Conservation (phyloP, 2,113 vertebrate genomes). For the Daubentonia madagascariensis region DNA sequence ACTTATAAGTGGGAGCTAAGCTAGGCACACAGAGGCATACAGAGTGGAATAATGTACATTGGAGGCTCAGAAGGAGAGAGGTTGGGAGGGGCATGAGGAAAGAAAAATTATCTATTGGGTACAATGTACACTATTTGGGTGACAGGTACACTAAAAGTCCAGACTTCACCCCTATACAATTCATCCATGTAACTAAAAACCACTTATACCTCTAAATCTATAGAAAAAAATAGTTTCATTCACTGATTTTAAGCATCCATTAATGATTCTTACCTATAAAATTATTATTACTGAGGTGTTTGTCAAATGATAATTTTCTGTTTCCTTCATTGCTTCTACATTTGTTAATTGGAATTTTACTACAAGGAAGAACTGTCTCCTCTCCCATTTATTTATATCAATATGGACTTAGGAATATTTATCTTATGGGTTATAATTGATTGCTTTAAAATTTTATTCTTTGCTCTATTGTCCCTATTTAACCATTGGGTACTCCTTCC, state of each 20-base stretch:
- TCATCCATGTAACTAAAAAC: too few species aligned
- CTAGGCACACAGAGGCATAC: too few species aligned
- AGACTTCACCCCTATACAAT: too few species aligned
- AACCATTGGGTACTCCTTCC: not conserved
- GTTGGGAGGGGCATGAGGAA: too few species aligned
- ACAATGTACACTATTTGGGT: too few species aligned
- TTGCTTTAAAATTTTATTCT: not conserved
- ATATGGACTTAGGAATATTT: not conserved
- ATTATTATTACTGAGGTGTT: not conserved
- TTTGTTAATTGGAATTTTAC: not conserved
- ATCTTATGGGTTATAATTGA: not conserved
- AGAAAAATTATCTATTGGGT: too few species aligned
- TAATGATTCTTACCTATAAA: not conserved
- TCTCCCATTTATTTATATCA: not conserved
- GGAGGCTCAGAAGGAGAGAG: too few species aligned
- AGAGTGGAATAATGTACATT: too few species aligned
- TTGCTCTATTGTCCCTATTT: not conserved
- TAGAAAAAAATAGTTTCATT: not conserved
- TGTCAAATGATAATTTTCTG: not conserved
- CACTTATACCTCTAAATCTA: too few species aligned
- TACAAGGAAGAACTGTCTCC: not conserved
- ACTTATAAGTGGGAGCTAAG: too few species aligned
- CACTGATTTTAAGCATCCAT: not conserved
- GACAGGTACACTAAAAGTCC: too few species aligned
- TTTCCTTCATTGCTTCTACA: not conserved